These are phyloP conservation scores for Halcyon chelicuti DNA, from an alignment of 2,797 vertebrate genomes.

Conservation along the genomic window DNA sequence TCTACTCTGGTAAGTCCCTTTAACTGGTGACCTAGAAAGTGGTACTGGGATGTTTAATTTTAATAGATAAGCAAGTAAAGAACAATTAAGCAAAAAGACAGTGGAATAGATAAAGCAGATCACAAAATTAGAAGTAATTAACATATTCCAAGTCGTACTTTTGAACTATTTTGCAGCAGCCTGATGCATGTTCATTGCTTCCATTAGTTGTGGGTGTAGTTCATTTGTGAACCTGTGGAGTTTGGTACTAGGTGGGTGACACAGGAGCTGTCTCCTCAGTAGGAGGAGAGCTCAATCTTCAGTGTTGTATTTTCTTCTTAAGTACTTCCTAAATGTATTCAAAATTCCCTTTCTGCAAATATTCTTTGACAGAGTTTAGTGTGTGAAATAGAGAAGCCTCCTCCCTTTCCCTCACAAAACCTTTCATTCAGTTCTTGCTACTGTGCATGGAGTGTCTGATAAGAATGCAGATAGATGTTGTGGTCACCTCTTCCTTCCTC, in stretches of 20 bases:
- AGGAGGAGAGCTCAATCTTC: not conserved
- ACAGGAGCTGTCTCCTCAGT: not conserved
- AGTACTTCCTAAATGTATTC: not conserved
- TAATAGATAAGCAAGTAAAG: not conserved
- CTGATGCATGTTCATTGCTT: not conserved
- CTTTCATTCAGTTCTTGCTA: not conserved
- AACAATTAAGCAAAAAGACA: not conserved
- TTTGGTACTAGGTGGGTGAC: no score
- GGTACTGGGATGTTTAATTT: not conserved
- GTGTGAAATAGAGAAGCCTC: not conserved
- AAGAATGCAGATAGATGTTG: not conserved
- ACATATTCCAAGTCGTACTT: rapidly evolving
- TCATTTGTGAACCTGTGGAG: not conserved
- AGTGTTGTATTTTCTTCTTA: not conserved
- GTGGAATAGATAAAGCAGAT: not conserved
- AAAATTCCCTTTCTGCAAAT: not conserved
- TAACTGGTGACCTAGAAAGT: not conserved
- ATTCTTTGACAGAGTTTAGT: not conserved
- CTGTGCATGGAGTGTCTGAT: not conserved
- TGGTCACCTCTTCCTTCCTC: not conserved
- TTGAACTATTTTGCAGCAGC: not conserved
- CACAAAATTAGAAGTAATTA: not conserved
- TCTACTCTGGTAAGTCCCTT: not conserved
- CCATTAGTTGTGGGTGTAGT: not conserved
- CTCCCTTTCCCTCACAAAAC: not conserved